Base-by-base conservation (phyloP, 2,888 invertebrate genomes). In the Lomographa bimaculata region DNA sequence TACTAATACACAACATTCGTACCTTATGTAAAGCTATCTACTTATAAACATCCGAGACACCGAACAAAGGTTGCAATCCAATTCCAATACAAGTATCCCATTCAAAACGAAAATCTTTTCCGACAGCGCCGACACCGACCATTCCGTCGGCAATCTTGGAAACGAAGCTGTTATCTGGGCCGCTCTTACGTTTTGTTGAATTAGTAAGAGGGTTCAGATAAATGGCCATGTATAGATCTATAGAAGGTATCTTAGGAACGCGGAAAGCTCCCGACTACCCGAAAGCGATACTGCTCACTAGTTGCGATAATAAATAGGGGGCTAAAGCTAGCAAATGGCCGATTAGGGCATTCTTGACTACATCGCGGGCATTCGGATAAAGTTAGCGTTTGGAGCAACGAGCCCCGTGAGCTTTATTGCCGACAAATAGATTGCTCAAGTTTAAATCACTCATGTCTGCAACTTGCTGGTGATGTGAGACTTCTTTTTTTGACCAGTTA, bases 331-430 rank as follows among this genome's bases (percentile, higher is more conserved):
- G 76, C 76, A 74, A 81, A 81, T 79, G 77, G 80, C 68, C 80
- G 79, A 80, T 81, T 79, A 79, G 80, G 76, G 79, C 71, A 77
- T 79, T 79, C 80, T 79, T 78, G 79, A 79, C 73, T 80, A 78
- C 75, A 78, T 73, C 75, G 71, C 76, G 71, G 71, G 75, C 75
- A 72, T 80, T 79, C 75, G 72, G 78, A 80, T 84, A 83, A 80
- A 82, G 78, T 84, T 83, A 70, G 69, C 75, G 73, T 81, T 79
- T 75, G 75, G 66, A 68, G 63, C 70, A 72, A 81, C 70, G 77
- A 74, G 69, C 62, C 84, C 69, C 79, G 46, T 42, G 82, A 79
- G 82, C 28, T 62, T 78, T 69, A 76, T 66, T 64, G 71, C 49
- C 57, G 70, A 61, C 64, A 56, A 74, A 79, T 74, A 67, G 63